Evolutionary conservation across 2,797 vertebrate genomes (phyloP).

Genomic region (Liparis tanakae): DNA sequence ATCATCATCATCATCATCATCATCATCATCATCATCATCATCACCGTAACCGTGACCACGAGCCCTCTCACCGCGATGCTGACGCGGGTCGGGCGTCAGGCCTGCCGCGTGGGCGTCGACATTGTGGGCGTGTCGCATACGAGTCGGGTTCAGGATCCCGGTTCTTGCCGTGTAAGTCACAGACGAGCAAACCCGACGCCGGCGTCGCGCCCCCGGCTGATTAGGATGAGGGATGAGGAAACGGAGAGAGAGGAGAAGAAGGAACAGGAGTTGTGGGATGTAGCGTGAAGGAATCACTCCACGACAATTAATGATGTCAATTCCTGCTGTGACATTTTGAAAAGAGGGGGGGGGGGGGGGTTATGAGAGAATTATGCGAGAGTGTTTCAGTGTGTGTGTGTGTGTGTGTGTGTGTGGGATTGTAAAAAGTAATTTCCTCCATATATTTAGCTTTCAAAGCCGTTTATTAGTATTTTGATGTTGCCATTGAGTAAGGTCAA

Average conservation of each 20-base stretch:
- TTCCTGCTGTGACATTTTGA: constrained; percentile 43
- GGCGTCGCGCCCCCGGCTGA: constrained; percentile 43
- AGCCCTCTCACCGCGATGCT: background rate
- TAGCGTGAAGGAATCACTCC: constrained; percentile 38
- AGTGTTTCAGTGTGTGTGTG: background rate
- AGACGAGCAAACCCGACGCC: constrained; percentile 50
- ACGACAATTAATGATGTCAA: constrained; percentile 52
- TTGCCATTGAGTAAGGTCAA: constrained; percentile 16
- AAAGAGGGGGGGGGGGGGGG: constrained; percentile 15
- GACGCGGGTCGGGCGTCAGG: background rate
- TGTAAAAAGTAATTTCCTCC: background rate
- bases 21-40: too few relatives aligned
- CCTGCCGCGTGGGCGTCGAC: constrained; percentile 3
- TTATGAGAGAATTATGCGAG: constrained; percentile 22
- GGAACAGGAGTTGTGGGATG: constrained; percentile 28
- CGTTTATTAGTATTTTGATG: constrained; percentile 41
- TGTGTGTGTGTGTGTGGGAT: background rate
- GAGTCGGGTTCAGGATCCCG: constrained; percentile 34
- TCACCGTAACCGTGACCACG: constrained; percentile 7
- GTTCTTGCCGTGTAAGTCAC: constrained; percentile 41
- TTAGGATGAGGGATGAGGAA: constrained; percentile 45
- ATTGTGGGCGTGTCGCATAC: constrained; percentile 16
- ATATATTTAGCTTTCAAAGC: constrained; percentile 15
- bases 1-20: too few relatives aligned
- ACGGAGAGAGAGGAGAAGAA: constrained; percentile 3